Evolutionary conservation across 2,888 invertebrate genomes (phyloP).

Genomic region (Gortyna flavago): DNA sequence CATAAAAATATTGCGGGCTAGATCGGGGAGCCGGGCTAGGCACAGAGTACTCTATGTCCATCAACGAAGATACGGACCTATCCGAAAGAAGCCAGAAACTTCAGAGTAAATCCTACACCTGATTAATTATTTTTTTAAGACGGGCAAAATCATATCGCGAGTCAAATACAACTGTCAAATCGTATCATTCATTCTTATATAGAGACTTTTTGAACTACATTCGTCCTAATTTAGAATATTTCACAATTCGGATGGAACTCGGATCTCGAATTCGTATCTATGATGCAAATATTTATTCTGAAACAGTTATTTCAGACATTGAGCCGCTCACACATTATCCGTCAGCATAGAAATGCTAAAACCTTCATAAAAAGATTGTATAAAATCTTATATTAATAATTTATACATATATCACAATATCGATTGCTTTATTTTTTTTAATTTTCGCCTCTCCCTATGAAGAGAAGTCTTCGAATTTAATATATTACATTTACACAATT

Average conservation of each 20-base stretch:
- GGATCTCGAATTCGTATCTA: too few species aligned
- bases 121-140: too few species aligned
- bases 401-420: slow-evolving; percentile 55
- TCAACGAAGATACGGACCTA: too few species aligned
- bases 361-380: slow-evolving; percentile 26
- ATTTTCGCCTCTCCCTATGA: not conserved
- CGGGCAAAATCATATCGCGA: too few species aligned
- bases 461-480: slow-evolving; percentile 36
- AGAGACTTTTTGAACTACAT: not conserved
- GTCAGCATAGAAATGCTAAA: not conserved
- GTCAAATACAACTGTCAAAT: too few species aligned
- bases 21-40: too few species aligned
- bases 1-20: too few species aligned
- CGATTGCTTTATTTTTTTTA: slow-evolving; percentile 38
- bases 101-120: too few species aligned
- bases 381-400: slow-evolving; percentile 43
- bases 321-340: not conserved
- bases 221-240: too few species aligned
- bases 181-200: too few species aligned
- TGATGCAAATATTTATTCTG: not conserved
- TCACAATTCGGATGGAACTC: not conserved
- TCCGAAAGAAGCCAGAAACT: too few species aligned
- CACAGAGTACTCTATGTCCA: too few species aligned
- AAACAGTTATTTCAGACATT: not conserved
- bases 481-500: slow-evolving; percentile 49